These are phyloP conservation scores for Melanchra persicariae DNA, from an alignment of 2,888 invertebrate genomes.

Conservation along the genomic window DNA sequence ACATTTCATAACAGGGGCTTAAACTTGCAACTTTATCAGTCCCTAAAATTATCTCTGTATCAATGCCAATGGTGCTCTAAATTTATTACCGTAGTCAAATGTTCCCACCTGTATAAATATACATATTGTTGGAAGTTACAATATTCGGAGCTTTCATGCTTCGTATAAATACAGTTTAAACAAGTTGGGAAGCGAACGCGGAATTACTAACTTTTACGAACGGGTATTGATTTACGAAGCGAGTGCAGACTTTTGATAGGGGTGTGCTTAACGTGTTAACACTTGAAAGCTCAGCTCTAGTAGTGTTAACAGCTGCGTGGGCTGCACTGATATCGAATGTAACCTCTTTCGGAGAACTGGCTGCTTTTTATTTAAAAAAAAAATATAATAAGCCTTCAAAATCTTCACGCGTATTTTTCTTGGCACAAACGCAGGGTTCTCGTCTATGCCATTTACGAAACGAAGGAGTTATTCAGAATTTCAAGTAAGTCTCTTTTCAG, in stretches of 20 bases:
- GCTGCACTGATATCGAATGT: constrained; percentile 8
- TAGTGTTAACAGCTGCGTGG: constrained; percentile 23
- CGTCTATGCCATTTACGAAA: constrained; percentile 18
- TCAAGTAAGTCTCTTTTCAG: constrained; percentile 16
- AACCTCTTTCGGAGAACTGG: neutral
- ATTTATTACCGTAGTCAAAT: neutral
- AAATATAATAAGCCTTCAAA: neutral
- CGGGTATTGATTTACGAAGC: constrained; percentile 64
- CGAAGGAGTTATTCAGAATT: constrained; percentile 14
- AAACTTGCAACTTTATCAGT: neutral
- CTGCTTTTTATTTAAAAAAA: neutral
- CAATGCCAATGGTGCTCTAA: neutral
- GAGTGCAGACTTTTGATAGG: constrained; percentile 53
- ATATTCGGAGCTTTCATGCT: constrained; percentile 7
- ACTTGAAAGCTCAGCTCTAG: constrained; percentile 17
- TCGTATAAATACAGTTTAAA: constrained; percentile 41
- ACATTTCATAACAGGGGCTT: neutral
- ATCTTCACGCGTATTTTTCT: constrained; percentile 32
- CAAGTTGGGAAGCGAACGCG: constrained; percentile 35
- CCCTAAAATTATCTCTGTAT: neutral
- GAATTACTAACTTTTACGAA: constrained; percentile 61
- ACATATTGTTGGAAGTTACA: constrained; percentile 26
- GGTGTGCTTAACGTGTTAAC: constrained; percentile 33
- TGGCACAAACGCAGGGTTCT: constrained; percentile 10
- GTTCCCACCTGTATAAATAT: constrained; percentile 21